Evolutionary conservation across 2,797 vertebrate genomes (phyloP).

Genomic region (Brotula barbata): DNA sequence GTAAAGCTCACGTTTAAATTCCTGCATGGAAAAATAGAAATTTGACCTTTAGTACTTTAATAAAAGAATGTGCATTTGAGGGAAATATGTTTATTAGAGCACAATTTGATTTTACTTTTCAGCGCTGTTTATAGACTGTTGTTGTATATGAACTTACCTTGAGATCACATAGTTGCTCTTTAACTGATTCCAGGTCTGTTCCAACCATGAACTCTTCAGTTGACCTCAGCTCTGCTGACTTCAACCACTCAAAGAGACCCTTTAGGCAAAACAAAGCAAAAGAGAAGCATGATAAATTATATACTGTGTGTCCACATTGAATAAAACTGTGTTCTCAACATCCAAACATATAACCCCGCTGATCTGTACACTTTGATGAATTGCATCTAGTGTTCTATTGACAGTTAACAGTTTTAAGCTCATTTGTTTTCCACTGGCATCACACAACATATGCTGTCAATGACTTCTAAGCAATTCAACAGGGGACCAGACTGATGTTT

Average conservation of each 20-base stretch:
- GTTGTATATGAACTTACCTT: constrained; percentile 78
- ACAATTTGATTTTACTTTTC: neutral
- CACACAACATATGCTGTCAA: constrained; percentile 36
- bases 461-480: constrained; percentile 36
- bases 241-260: constrained; percentile 87
- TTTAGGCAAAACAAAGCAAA: constrained; percentile 48
- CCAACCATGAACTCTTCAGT: constrained; percentile 84
- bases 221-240: constrained; percentile 82
- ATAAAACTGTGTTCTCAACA: constrained; percentile 1
- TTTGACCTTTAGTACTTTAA: neutral
- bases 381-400: constrained; percentile 11
- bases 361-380: constrained; percentile 12
- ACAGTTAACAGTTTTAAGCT: constrained; percentile 29
- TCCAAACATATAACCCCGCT: constrained; percentile 12
- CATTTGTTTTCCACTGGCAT: constrained; percentile 45
- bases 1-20: constrained; percentile 88
- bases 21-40: constrained; percentile 66
- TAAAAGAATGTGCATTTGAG: neutral
- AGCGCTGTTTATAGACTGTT: too few relatives aligned
- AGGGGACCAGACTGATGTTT: constrained; percentile 29
- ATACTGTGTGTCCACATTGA: neutral
- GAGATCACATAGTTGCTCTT: constrained; percentile 84
- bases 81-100: too few relatives aligned
- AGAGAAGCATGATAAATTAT: neutral
- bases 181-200: constrained; percentile 83